Base-by-base conservation (phyloP, 2,113 vertebrate genomes). In the Pavo muticus region DNA sequence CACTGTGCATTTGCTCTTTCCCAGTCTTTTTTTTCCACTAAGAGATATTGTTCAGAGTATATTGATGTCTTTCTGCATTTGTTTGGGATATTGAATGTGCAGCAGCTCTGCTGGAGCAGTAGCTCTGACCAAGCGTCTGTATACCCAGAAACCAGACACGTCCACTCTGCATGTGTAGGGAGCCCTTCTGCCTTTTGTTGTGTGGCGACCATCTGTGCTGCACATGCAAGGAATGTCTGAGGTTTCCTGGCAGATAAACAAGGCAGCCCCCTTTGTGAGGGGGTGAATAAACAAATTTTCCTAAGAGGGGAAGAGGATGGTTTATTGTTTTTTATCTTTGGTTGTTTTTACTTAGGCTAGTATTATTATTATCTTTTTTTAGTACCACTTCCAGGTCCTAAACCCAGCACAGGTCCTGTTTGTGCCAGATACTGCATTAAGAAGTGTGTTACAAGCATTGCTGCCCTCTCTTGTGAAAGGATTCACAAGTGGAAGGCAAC, bases 181-280 rank as follows among this genome's bases (percentile, higher is more conserved):
- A 96, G 87, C 84, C 54, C 94, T 95, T 93, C 88, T 93, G 86
- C 92, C 95, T 95, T 90, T 90, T 84, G 88, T 84, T 88, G 56
- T 52, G 88, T 71, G 88, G 76, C 1, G 76, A 81, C 95, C 95
- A 94, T 96, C 96, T 96, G 96, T 83, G 93, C 88, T 4, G 35
- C 96, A 93, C 92, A 88, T 91, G 95, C 88, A 48, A 93, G 88
- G 94, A 96, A 90, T 94, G 92, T 88, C 95, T 93, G 90, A 86
- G 86, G 75, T 91, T 91, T 88, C 86, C 72, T 0, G 6, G 79
- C 69, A 73, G 88, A 93, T 80, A 95, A 93, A 91, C 6, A 95
- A 83, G 75, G 64, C 83, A 91, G 27, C 42, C 64, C 89, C 65
- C 93, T 95, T 86, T 94, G 88, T 61, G 24, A 88, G 90, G 57